Conservation (phyloP, 1,140 invertebrate species). For the Drosophila sucinea region DNA sequence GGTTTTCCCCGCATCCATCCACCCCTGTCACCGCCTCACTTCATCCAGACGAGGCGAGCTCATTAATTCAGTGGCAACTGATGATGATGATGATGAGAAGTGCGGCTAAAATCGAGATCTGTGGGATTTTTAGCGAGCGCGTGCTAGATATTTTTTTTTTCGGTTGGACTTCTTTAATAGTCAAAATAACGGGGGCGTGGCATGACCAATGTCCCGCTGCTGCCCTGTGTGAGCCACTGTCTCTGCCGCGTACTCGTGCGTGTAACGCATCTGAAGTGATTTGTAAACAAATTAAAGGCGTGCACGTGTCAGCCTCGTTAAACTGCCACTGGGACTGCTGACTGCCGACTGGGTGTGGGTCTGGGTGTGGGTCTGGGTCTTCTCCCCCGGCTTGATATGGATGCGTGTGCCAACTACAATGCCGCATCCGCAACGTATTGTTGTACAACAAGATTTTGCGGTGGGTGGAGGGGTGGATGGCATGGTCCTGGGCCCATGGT, state of each 20-base stretch:
- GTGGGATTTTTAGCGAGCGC: conserved; percentile 35
- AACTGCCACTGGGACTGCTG: conserved; percentile 25
- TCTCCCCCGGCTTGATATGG: conserved; percentile 22
- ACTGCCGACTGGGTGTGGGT: conserved; percentile 25
- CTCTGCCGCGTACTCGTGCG: conserved; percentile 61
- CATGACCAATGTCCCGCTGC: conserved; percentile 19
- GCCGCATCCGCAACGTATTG: conserved; percentile 16
- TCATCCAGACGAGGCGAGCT: conserved; percentile 40
- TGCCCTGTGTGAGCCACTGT: not conserved
- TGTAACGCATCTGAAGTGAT: conserved; percentile 82
- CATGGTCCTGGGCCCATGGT: not conserved
- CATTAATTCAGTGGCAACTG: conserved; percentile 53
- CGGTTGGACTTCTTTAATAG: conserved; percentile 55
- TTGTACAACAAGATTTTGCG: conserved; percentile 51
- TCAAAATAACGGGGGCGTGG: conserved; percentile 47
- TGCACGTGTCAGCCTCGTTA: conserved; percentile 78
- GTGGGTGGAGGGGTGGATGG: conserved; percentile 2
- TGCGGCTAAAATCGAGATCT: conserved; percentile 17
- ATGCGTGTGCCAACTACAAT: conserved; percentile 53
- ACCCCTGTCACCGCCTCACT: not conserved
- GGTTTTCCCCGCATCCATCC: not conserved
- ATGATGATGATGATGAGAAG: conserved; percentile 36
- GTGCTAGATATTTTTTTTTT: conserved; percentile 40
- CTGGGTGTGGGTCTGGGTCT: conserved; percentile 14
- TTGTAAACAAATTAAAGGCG: conserved; percentile 83